Evolutionary conservation across 2,888 invertebrate species (phyloP).

Genomic region (Villa cingulata): DNA sequence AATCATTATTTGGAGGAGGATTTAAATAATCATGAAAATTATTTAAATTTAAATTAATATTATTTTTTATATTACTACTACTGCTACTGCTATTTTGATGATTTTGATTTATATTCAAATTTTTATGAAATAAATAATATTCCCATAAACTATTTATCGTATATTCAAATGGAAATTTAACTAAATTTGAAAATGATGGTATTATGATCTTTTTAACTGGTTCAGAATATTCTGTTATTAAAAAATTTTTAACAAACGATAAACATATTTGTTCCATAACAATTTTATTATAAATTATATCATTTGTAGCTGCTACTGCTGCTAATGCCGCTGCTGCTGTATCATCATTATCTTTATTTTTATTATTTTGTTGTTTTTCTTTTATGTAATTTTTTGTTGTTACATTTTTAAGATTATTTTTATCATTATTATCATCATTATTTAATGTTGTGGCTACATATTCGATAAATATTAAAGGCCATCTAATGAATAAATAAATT

Average conservation of each 20-base stretch:
- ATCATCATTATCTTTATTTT: too few relatives aligned
- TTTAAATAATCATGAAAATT: too few relatives aligned
- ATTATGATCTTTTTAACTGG: conserved; percentile 55
- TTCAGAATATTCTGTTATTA: conserved; percentile 51
- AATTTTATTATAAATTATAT: not conserved
- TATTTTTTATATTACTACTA: not conserved
- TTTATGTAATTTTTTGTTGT: not conserved
- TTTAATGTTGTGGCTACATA: too few relatives aligned
- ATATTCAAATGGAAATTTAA: conserved; percentile 39
- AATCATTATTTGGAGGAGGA: too few relatives aligned
- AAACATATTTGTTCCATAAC: conserved; percentile 15
- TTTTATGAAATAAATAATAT: not conserved
- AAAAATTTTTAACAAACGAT: conserved; percentile 49
- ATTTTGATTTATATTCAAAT: not conserved
- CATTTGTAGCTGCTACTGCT: too few relatives aligned
- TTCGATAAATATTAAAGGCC: conserved; percentile 51
- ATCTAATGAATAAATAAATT: too few relatives aligned
- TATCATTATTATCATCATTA: not conserved
- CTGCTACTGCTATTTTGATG: too few relatives aligned
- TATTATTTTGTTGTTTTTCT: too few relatives aligned
- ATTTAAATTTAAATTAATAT: not conserved
- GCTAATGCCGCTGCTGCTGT: too few relatives aligned
- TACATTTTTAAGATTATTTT: not conserved
- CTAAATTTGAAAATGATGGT: conserved; percentile 46
- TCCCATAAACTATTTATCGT: not conserved